A percentile compares a stretch with the other conserved stretches of the same genome.
Evolutionary conservation across 2,797 vertebrate genomes (phyloP).

Genomic region (Euphonia xanthogaster): DNA sequence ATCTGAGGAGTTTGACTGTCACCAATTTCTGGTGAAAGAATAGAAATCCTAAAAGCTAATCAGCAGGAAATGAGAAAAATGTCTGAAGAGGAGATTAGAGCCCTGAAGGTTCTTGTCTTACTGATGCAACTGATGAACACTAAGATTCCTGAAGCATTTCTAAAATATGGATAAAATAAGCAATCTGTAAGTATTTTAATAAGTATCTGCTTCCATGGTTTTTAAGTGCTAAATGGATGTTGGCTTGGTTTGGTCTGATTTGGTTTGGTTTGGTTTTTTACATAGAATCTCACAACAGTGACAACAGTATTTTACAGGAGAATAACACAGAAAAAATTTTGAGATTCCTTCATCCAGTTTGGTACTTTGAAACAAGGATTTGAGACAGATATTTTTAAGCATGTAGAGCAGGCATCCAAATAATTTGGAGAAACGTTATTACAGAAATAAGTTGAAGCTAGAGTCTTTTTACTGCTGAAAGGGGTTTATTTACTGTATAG

Average conservation of each 20-base stretch:
- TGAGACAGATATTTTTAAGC: background rate
- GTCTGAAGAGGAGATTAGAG: slow-evolving; percentile 20
- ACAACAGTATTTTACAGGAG: background rate
- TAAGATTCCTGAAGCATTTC: background rate
- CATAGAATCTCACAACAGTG: background rate
- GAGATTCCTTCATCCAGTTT: background rate
- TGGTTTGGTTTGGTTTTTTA: background rate
- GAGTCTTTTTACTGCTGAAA: background rate
- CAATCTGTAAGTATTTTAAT: background rate
- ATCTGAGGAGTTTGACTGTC: background rate
- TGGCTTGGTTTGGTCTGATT: background rate
- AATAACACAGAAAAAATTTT: background rate
- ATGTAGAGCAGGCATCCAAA: background rate
- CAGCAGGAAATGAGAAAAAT: background rate
- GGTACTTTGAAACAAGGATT: background rate
- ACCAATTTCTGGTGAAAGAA: slow-evolving; percentile 30
- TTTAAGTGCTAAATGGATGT: background rate
- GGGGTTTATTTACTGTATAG: background rate
- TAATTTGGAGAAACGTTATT: background rate
- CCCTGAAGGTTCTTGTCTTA: slow-evolving; percentile 21
- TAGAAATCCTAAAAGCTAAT: slow-evolving; percentile 50
- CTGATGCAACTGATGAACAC: background rate
- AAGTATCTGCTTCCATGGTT: background rate
- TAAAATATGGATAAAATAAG: background rate
- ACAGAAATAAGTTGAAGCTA: background rate